Base-by-base conservation (phyloP, 1,140 invertebrate genomes). In the Bombus ignitus region DNA sequence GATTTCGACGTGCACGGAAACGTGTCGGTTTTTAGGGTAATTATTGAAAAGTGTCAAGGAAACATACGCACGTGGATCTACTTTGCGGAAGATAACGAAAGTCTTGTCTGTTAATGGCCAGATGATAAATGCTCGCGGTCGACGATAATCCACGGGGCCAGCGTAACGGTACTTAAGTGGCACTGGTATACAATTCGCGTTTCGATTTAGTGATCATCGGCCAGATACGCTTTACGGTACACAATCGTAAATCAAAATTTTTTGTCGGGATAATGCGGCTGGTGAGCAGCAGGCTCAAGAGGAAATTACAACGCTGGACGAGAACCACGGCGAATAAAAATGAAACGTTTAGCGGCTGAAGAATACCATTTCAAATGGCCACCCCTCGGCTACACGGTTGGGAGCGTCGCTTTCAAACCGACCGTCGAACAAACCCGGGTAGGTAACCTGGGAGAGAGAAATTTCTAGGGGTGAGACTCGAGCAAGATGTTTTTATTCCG, bases 91-190 rank as follows among this genome's bases (percentile, higher is more conserved):
- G 82, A 81, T 86, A 86, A 86, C 66, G 74, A 89, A 77, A 59
- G 77, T 39, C 47, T 32, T 66, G 9, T 28, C 68, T 81, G 74
- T 86, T 88, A 89, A 88, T 86, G 75, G 39, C 70, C 65, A 39
- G 47, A 72, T 81, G 81, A 89, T 89, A 89, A 83, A 89, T 76
- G 83, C 73, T 44, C 53, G 53, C 18, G 22, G 39, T 32, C 57
- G 37, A 74, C 70, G 85, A 81, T 89, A 89, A 89, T 87, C 62
- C 81, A 28, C 66, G 32, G 77, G 47, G 73, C 18, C 57, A 35
- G 76, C 66, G 65, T 89, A 89, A 89, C 81, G 88, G 79, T 89
- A 89, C 59, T 47, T 89, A 89, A 89, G 80, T 89, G 76, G 80
- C 68, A 73, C 44, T 71, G 57, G 37, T 18, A 42, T 57, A 68